Evolutionary conservation across 2,797 vertebrate species (phyloP), one percentile per base, ranked within the genome.

Genomic region (Anomalospiza imberbis): DNA sequence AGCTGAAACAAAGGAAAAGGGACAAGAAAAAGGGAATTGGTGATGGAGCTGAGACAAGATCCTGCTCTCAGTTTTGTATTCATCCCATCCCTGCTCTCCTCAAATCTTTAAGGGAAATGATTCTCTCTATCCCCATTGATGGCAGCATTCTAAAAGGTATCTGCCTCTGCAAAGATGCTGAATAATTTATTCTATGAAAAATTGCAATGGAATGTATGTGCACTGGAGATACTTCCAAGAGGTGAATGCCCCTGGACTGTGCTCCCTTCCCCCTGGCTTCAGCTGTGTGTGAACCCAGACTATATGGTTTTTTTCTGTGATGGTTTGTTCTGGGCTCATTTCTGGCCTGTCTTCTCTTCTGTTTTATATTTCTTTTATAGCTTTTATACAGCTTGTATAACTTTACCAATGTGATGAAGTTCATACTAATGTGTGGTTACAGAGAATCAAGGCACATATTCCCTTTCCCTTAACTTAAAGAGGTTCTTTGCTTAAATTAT

Each of bases 1-100:
- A 93, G 54, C 70, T 84, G 60, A 92, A 88, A 89, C 73, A 91
- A 91, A 89, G 40, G 58, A 48, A 82, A 42, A 78, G 28, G 60
- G 55, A 84, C 60, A 76, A 73, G 67, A 73, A 83, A 67, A 93
- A 66, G 40, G 21, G 38, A 80, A 44, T 28, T 85, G 40, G 3
- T 71, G 53, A 80, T 75, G 62, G 28, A 85, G 10, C 17, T 77
- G 29, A 83, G 57, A 85, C n/a, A 42, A 93, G 53, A 88, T 18
- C 10, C 44, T 78, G 32, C 17, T 81, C 17, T 80, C 34, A 47
- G 42, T 31, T 91, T 77, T 67, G 13, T 60, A 19, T 87, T 94
- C 17, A 6, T 42, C 24, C 28, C 34, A 42, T 66, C 19, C 15
- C 40, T 51, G 21, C 44, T 85, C 78, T 72, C 32, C 40, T 84